These are phyloP conservation scores for Drosophila niveifrons DNA, from an alignment of 2,888 invertebrate species.

Conservation along the genomic window DNA sequence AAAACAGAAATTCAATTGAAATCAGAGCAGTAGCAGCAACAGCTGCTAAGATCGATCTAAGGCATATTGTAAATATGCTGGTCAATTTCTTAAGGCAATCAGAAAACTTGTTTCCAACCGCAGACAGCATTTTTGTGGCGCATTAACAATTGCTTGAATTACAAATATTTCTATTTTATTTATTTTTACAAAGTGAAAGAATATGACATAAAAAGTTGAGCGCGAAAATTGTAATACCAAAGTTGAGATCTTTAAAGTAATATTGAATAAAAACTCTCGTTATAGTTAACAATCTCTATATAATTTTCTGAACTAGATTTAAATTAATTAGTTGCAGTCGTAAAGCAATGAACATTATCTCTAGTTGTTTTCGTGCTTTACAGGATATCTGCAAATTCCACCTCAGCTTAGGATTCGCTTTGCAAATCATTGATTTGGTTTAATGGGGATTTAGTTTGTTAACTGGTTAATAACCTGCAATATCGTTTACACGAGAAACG, in stretches of 20 bases:
- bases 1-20: constrained; percentile 39
- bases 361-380: not conserved
- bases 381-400: constrained; percentile 11
- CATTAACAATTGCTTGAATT: constrained; percentile 4
- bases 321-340: not conserved
- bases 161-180: not conserved
- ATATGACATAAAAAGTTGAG: not conserved
- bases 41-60: constrained; percentile 30
- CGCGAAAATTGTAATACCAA: not conserved
- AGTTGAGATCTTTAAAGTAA: not conserved
- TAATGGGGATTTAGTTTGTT: constrained; percentile 52
- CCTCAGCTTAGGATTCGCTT: constrained; percentile 17
- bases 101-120: constrained; percentile 20
- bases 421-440: constrained; percentile 10
- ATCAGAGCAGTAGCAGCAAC: constrained; percentile 32
- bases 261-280: no score
- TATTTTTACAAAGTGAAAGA: constrained; percentile 9
- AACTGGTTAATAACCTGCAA: constrained; percentile 52
- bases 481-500: constrained; percentile 28
- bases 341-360: no score
- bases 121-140: constrained; percentile 3
- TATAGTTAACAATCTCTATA: not conserved
- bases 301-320: not conserved
- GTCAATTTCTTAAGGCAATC: constrained; percentile 17
- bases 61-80: constrained; percentile 28